Evolutionary conservation across 1,140 invertebrate genomes (phyloP).

Genomic region (Psix sp.): DNA sequence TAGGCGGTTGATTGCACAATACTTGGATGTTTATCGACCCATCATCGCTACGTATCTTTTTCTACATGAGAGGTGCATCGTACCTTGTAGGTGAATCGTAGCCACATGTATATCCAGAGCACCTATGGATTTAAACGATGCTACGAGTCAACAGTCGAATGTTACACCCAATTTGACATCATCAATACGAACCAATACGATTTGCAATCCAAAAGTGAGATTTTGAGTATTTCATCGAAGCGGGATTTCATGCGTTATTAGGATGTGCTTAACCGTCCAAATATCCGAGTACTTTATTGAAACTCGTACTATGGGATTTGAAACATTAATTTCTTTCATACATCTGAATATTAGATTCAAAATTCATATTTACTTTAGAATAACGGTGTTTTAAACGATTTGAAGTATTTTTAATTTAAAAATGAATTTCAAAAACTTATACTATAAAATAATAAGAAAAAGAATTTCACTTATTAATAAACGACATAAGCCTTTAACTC

Average conservation of each 20-base stretch:
- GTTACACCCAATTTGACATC: conserved; percentile 74
- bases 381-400: too few species aligned
- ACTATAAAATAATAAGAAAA: too few species aligned
- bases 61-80: conserved; percentile 49
- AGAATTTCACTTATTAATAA: too few species aligned
- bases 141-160: conserved; percentile 71
- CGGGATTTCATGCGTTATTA: conserved; percentile 44
- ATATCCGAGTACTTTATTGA: conserved; percentile 25
- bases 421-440: too few species aligned
- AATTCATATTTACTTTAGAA: too few species aligned
- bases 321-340: too few species aligned
- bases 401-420: too few species aligned
- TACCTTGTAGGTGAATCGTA: conserved; percentile 56
- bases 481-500: conserved; percentile 32
- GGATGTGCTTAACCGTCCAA: conserved; percentile 24
- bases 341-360: too few species aligned
- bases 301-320: too few species aligned
- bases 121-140: conserved; percentile 56
- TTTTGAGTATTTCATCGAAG: conserved; percentile 54
- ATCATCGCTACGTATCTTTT: conserved; percentile 71
- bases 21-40: conserved; percentile 74
- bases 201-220: conserved; percentile 51
- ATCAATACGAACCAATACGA: conserved; percentile 64
- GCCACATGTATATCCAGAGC: conserved; percentile 45
- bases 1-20: conserved; percentile 76